A percentile compares a stretch with the other conserved stretches of the same genome.
phyloP scores from a whole-genome alignment of 2,888 invertebrate species.

The Nymphalis polychloros region DNA sequence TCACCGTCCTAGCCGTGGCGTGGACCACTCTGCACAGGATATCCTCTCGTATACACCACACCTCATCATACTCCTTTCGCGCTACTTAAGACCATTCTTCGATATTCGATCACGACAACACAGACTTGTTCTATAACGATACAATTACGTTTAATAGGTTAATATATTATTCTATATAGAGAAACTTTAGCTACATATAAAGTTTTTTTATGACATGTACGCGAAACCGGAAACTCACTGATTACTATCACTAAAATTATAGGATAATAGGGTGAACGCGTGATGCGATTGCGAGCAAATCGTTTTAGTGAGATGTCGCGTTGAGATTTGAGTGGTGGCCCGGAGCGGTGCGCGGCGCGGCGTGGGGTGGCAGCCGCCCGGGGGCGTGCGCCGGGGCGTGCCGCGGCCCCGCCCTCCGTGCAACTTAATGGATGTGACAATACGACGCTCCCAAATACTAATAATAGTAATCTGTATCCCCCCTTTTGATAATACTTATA shows the following conservation, averaged over 20 bases:
- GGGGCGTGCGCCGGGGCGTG: conserved; percentile 57
- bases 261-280: conserved; percentile 57
- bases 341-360: conserved; percentile 44
- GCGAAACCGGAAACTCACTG: conserved; percentile 14
- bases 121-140: not conserved
- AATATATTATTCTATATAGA: not conserved
- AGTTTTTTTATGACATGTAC: not conserved
- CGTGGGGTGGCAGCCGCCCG: conserved; percentile 39
- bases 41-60: conserved; percentile 30
- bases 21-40: conserved; percentile 27
- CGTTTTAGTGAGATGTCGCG: conserved; percentile 67
- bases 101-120: conserved; percentile 29
- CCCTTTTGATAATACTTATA: conserved; percentile 39
- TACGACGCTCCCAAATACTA: conserved; percentile 73
- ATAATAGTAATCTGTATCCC: conserved; percentile 74
- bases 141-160: not conserved
- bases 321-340: conserved; percentile 37
- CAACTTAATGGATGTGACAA: conserved; percentile 79
- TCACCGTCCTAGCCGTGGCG: conserved; percentile 25
- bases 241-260: conserved; percentile 41
- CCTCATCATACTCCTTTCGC: conserved; percentile 41
- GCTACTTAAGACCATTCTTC: conserved; percentile 35
- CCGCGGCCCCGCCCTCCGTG: conserved; percentile 60
- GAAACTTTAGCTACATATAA: not conserved
- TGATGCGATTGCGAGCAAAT: conserved; percentile 76